Conservation (phyloP, 2,888 invertebrate genomes). For the Spatulosminthurus flaviceps region DNA sequence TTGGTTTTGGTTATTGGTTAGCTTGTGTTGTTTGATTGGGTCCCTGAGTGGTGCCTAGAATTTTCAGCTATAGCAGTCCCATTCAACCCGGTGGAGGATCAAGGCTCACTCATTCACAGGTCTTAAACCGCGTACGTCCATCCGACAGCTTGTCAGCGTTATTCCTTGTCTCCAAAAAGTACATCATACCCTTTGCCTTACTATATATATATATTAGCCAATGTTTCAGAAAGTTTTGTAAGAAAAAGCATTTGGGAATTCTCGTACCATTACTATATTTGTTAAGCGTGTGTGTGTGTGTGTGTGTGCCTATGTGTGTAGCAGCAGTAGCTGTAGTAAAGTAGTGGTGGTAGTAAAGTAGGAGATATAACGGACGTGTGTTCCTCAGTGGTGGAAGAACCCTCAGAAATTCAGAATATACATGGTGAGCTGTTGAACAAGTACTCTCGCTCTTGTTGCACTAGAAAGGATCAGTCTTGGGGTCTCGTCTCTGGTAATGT, state of each 20-base stretch:
- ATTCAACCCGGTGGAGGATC: conserved; percentile 38
- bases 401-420: too few relatives aligned
- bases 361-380: conserved; percentile 7
- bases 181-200: neutral
- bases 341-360: neutral
- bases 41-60: conserved; percentile 31
- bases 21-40: conserved; percentile 12
- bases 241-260: too few relatives aligned
- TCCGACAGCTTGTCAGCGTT: conserved; percentile 44
- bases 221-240: conserved; percentile 14
- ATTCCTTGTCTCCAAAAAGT: conserved; percentile 14
- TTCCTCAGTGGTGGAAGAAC: neutral
- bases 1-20: conserved; percentile 15
- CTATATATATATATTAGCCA: conserved; percentile 6
- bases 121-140: conserved; percentile 9
- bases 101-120: conserved; percentile 43
- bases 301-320: too few relatives aligned
- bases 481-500: neutral
- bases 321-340: neutral
- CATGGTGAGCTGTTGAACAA: neutral
- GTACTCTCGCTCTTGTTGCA: conserved; percentile 12
- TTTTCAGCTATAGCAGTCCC: conserved; percentile 19
- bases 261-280: too few relatives aligned
- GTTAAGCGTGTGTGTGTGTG: too few relatives aligned
- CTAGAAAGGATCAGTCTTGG: conserved; percentile 2